Evolutionary conservation across 2,888 invertebrate species (phyloP).

Genomic region (Spisula subtruncata): DNA sequence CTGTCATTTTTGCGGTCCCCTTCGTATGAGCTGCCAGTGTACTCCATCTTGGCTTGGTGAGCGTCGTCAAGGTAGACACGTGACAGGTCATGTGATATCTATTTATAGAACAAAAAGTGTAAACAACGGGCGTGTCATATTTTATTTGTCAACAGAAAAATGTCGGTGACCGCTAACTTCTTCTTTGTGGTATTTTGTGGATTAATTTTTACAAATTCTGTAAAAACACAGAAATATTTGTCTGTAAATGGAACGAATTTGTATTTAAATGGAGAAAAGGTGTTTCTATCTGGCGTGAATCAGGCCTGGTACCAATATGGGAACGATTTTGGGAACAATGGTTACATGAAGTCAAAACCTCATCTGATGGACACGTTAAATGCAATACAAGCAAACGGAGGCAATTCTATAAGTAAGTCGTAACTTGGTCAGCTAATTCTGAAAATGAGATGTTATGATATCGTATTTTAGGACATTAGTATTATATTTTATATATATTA

Average conservation of each 20-base stretch:
- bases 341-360: constrained; percentile 60
- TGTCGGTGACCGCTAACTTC: neutral
- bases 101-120: constrained; percentile 36
- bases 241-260: constrained; percentile 61
- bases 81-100: constrained; percentile 64
- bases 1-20: constrained; percentile 86
- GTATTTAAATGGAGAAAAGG: constrained; percentile 69
- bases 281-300: constrained; percentile 74
- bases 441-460: too few species aligned
- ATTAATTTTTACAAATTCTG: neutral
- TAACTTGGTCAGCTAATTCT: neutral
- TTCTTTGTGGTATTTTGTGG: neutral
- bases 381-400: constrained; percentile 63
- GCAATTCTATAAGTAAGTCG: constrained; percentile 73
- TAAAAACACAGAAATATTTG: constrained; percentile 52
- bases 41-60: constrained; percentile 85
- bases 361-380: constrained; percentile 63
- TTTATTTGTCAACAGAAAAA: neutral
- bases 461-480: too few species aligned
- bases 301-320: constrained; percentile 74
- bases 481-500: too few species aligned
- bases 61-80: constrained; percentile 70
- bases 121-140: constrained; percentile 27
- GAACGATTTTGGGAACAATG: constrained; percentile 70
- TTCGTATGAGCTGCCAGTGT: constrained; percentile 87